Evolutionary conservation across 2,888 invertebrate genomes (phyloP).

Genomic region (Linnaemya vulpina): DNA sequence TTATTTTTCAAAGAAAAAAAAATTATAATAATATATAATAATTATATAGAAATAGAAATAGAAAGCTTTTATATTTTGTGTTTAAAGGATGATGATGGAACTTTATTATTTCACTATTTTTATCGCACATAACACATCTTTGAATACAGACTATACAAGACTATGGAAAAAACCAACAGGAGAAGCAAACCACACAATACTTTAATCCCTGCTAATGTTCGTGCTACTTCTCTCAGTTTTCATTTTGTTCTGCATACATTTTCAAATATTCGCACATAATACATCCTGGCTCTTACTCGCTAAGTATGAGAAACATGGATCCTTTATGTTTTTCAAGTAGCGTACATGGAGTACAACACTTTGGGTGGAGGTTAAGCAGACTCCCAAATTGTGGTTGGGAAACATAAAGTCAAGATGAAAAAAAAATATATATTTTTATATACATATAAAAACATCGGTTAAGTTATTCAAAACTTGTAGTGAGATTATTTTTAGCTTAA

Average conservation of each 20-base stretch:
- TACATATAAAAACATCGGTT: constrained; percentile 28
- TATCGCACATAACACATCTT: constrained; percentile 54
- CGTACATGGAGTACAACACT: not conserved
- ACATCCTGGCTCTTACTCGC: not conserved
- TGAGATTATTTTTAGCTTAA: constrained; percentile 62
- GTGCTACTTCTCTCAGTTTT: constrained; percentile 36
- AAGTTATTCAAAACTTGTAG: constrained; percentile 70
- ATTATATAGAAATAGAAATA: constrained; percentile 37
- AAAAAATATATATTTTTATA: constrained; percentile 20
- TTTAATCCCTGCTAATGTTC: constrained; percentile 69
- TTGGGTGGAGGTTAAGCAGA: not conserved
- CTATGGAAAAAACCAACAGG: constrained; percentile 15
- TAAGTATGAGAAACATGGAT: constrained; percentile 5
- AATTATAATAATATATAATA: constrained; percentile 18
- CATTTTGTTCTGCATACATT: constrained; percentile 20
- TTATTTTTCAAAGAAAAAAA: constrained; percentile 28
- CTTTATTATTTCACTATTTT: constrained; percentile 51
- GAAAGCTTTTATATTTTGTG: constrained; percentile 10
- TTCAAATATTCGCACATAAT: not conserved
- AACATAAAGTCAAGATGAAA: not conserved
- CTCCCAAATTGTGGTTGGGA: not conserved
- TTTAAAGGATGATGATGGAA: constrained; percentile 30
- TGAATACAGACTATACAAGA: constrained; percentile 21
- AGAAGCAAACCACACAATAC: constrained; percentile 59
- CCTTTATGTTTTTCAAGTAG: constrained; percentile 40